Base-by-base conservation (phyloP, 2,113 vertebrate species). In the Oncorhynchus gorbuscha region DNA sequence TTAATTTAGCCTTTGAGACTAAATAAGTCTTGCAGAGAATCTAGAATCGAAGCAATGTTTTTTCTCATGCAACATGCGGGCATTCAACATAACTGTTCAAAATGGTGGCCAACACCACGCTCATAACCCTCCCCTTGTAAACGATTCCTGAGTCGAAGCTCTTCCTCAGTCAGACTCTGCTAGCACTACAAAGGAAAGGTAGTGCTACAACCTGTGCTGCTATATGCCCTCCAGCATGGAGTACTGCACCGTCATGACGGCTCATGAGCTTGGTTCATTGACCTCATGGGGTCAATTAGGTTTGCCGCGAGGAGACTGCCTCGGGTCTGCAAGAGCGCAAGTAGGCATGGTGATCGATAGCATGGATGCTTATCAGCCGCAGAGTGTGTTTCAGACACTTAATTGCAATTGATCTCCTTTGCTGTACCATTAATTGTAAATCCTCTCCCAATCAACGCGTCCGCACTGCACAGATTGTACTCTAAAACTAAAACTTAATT, bases 351-450 rank as follows among this genome's bases (percentile, higher is more conserved):
- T 91, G 90, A 92, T 92, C 88, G 81, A 93, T 92, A 88, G 81
- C 62, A 4, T 69, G 72, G 84, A 87, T 84, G 90, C 88, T 92
- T 92, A 93, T 93, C 91, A 84, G 83, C 81, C 83, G n/a, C 74
- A 39, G 85, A 71, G 74, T 84, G 89, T 83, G 89, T 87, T 90
- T 90, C 87, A 88, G 79, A 89, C 87, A 85, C 87, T 87, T 93
- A 92, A 93, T 92, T 92, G 88, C 92, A 93, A 93, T 93, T 90
- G 90, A 93, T 93, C 82, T 73, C 64, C 71, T 83, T 78, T 84
- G 81, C 85, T 85, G 86, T 86, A 89, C 84, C 86, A 92, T 93
- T 90, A 91, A 92, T 92, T 90, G 85, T 87, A 85, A 87, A 89
- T 89, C 87, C 88, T 82, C 76, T 85, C 82, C 82, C 82, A 86